Percentiles rank a stretch among this genome's conserved stretches.
Conservation (phyloP, 2,113 vertebrate genomes). For the Hyperopisus bebe region DNA sequence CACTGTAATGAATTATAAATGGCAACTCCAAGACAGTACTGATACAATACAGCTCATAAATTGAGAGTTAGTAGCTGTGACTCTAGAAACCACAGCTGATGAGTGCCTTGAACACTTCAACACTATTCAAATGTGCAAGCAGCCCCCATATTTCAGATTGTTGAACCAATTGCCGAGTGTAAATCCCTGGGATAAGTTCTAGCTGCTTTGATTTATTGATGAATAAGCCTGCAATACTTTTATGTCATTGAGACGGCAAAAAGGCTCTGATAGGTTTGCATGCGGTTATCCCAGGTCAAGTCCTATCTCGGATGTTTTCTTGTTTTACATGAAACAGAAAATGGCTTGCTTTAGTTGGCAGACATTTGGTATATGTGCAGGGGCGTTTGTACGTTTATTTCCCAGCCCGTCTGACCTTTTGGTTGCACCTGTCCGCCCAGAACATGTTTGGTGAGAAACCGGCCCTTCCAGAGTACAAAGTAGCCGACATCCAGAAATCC, state of each 20-base stretch:
- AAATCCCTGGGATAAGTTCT: background rate
- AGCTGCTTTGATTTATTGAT: background rate
- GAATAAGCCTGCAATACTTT: background rate
- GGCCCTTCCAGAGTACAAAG: conserved; percentile 72
- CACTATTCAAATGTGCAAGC: background rate
- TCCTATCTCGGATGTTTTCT: background rate
- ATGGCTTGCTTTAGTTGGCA: background rate
- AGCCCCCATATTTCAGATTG: background rate
- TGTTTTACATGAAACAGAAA: background rate
- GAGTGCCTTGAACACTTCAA: background rate
- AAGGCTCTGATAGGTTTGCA: background rate
- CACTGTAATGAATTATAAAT: background rate
- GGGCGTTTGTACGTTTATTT: background rate
- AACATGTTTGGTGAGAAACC: conserved; percentile 73
- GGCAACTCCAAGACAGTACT: background rate
- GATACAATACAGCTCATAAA: background rate
- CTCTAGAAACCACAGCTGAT: background rate
- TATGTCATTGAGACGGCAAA: background rate
- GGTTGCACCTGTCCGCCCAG: conserved; percentile 36
- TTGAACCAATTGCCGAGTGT: background rate
- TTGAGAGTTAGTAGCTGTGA: background rate
- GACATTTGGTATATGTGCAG: background rate
- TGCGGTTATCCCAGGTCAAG: background rate
- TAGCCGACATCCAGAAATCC: conserved; percentile 73
- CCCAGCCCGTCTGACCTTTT: background rate